These are phyloP conservation scores for Valencia hispanica DNA, from an alignment of 2,797 vertebrate species.

Conservation along the genomic window DNA sequence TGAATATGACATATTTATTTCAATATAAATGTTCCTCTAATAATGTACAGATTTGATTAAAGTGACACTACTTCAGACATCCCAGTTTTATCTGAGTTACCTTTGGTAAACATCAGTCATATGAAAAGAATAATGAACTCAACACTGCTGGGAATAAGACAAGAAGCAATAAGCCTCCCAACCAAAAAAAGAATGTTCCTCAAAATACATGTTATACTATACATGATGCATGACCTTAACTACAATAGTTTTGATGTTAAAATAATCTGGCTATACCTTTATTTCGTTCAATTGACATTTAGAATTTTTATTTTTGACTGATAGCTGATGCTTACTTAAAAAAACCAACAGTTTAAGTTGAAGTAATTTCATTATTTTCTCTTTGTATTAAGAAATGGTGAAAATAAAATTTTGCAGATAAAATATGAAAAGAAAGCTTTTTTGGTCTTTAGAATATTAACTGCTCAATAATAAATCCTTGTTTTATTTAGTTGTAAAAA, in stretches of 20 bases:
- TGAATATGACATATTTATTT: constrained; percentile 44
- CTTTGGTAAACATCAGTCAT: not conserved
- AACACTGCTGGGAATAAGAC: constrained; percentile 1
- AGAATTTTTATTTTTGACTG: not conserved
- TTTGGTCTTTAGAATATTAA: constrained; percentile 14
- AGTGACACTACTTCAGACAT: not conserved
- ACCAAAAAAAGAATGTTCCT: not conserved
- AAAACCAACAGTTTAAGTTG: not conserved
- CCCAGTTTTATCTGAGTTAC: not conserved
- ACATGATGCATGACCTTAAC: not conserved
- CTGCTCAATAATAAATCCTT: constrained; percentile 33
- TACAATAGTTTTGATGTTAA: not conserved
- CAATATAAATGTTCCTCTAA: constrained; percentile 15
- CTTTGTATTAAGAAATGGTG: not conserved
- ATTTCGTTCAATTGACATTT: not conserved
- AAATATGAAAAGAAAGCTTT: constrained; percentile 1
- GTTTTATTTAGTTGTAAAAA: constrained; percentile 67
- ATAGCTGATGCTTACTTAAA: not conserved
- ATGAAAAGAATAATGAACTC: constrained; percentile 13
- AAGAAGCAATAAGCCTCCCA: not conserved
- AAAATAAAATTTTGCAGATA: not conserved
- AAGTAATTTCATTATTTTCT: not conserved
- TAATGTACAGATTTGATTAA: constrained; percentile 14
- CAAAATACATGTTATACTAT: not conserved
- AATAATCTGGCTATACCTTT: not conserved